Base-by-base conservation (phyloP, 2,113 vertebrate species). In the Jaculus jaculus region DNA sequence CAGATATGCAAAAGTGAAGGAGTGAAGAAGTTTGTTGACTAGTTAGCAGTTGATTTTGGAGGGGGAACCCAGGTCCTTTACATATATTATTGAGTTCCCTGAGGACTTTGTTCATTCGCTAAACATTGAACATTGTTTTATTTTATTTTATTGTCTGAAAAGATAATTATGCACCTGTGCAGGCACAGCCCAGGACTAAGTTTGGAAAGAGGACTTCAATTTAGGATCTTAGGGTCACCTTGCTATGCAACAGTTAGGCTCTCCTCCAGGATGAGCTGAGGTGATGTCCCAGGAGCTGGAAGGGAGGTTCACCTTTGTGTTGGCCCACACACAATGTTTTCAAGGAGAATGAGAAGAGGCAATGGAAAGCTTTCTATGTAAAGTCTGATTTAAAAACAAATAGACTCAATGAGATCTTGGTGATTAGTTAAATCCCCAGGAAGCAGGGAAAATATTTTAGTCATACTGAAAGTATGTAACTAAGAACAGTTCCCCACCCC, bases 361-460 rank as follows among this genome's bases (percentile, higher is more conserved):
- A 88, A 94, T 86, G 79, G 66, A 85, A 94, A 95, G 65, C 82
- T 82, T 95, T 88, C 84, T 90, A 88, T 88, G 90, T 79, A 84
- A 96, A 95, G 90, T 95, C 65, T 91, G 77, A 93, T 92, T 96
- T 94, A 94, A 94, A 96, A 94, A 88, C 87, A 96, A 96, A 97
- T 94, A 93, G 93, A 86, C 77, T 77, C 84, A 94, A 94, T 94
- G 92, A 94, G 95, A 94, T 87, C 89, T 84, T 80, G 94, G 96
- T 92, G 95, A 96, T 92, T 94, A 96, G 93, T 89, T 94, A 95
- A 96, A 96, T 96, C 95, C 90, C 94, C 65, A 87, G 77, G 89
- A 95, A 96, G 81, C 84, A 94, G 84, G 68, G 34, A 87, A 95
- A 96, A 94, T 88, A 93, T 92, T 91, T 96, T 85, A 79, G 91